Conservation (phyloP, 2,797 vertebrate genomes). For the Eurystomus glaucurus region DNA sequence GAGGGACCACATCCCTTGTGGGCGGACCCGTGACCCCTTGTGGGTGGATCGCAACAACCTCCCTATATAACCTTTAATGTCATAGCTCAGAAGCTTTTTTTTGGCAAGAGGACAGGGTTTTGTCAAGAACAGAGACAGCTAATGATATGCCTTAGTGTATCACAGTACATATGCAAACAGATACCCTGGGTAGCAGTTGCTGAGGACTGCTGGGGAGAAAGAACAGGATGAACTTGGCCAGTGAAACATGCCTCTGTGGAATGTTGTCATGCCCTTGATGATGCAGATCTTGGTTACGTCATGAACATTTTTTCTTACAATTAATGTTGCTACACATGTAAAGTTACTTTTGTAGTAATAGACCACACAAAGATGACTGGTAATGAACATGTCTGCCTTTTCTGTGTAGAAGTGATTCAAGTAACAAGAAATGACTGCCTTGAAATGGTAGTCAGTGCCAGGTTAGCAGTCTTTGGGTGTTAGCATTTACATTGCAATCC, state of each 20-base stretch:
- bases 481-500: neutral
- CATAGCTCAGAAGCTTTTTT: neutral
- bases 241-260: neutral
- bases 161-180: neutral
- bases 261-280: no score
- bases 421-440: neutral
- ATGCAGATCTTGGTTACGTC: neutral
- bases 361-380: fast-evolving
- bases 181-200: neutral
- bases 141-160: neutral
- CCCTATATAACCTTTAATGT: neutral
- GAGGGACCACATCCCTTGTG: no score
- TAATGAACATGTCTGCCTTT: no score
- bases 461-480: neutral
- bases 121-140: neutral
- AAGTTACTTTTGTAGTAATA: neutral
- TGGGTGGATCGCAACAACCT: no score
- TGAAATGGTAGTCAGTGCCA: neutral
- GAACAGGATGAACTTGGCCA: neutral
- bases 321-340: neutral
- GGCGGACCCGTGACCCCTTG: no score
- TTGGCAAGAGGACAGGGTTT: neutral
- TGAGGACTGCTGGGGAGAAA: neutral
- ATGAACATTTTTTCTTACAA: neutral
- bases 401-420: fast-evolving